These are phyloP conservation scores for Lepus townsendii DNA, from an alignment of 2,797 vertebrate species.

Conservation along the genomic window DNA sequence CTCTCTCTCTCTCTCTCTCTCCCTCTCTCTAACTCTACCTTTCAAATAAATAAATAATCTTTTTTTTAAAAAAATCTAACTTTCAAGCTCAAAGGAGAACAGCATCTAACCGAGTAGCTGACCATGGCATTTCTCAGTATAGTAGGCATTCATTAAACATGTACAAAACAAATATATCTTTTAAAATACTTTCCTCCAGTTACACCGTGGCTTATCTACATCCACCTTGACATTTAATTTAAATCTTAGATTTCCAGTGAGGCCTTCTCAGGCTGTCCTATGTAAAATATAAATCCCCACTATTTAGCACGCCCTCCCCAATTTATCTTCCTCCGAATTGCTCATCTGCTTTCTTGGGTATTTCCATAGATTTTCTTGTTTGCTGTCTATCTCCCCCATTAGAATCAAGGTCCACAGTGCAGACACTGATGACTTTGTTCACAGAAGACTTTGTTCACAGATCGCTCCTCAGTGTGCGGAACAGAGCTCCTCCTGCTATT, in stretches of 20 bases:
- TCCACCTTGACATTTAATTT: not conserved
- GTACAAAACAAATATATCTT: not conserved
- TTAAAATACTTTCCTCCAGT: not conserved
- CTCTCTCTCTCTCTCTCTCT: too few relatives aligned
- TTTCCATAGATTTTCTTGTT: not conserved
- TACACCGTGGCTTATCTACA: not conserved
- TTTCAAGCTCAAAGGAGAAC: not conserved
- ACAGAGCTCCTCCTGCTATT: not conserved
- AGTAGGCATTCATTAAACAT: not conserved
- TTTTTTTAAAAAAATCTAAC: slow-evolving; percentile 31
- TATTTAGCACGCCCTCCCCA: not conserved
- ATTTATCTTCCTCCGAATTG: not conserved
- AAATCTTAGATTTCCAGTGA: slow-evolving; percentile 4
- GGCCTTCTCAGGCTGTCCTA: not conserved
- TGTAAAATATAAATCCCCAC: not conserved
- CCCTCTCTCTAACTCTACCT: too few relatives aligned
- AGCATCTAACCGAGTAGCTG: not conserved
- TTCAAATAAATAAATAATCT: too few relatives aligned
- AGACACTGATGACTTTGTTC: not conserved
- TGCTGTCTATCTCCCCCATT: not conserved
- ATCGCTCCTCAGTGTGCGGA: not conserved
- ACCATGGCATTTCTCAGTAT: not conserved
- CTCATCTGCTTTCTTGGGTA: not conserved
- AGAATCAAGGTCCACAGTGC: not conserved
- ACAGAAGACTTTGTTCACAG: not conserved